Evolutionary conservation across 2,113 vertebrate genomes (phyloP).

Genomic region (Arenaria interpres): DNA sequence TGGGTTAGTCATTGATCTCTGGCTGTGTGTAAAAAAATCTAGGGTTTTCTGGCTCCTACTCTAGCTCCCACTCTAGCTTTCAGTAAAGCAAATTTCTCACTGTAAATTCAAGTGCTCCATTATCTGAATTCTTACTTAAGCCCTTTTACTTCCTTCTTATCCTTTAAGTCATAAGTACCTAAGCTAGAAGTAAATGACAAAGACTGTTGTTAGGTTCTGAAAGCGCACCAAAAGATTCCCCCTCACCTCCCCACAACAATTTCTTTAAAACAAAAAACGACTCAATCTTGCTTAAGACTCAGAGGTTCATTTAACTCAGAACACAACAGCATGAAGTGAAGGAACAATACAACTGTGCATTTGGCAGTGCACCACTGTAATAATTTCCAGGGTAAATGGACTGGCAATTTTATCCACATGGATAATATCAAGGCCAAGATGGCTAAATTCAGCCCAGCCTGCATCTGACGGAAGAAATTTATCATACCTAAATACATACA

Average conservation of each 20-base stretch:
- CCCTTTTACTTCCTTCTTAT: conserved; percentile 1
- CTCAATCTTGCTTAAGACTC: neutral
- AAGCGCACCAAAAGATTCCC: neutral
- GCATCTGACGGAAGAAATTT: conserved; percentile 51
- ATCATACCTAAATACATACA: neutral
- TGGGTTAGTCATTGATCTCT: neutral
- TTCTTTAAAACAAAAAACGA: neutral
- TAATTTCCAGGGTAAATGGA: conserved; percentile 29
- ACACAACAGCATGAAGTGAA: conserved; percentile 13
- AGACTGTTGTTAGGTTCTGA: neutral
- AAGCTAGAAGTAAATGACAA: conserved; percentile 7
- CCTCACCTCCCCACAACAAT: neutral
- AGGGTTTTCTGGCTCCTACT: neutral
- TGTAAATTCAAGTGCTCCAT: neutral
- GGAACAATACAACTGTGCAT: conserved; percentile 5
- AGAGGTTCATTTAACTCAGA: conserved; percentile 23
- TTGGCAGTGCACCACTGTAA: conserved; percentile 11
- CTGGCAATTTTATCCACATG: conserved; percentile 60
- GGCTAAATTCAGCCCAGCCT: conserved; percentile 55
- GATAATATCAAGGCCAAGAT: conserved; percentile 54
- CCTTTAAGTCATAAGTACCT: neutral
- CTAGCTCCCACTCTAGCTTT: neutral
- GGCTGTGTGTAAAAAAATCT: neutral
- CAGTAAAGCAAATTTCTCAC: neutral
- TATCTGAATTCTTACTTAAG: neutral